Evolutionary conservation across 2,888 invertebrate species (phyloP), one percentile per base, ranked within the genome.

Genomic region (Epinotia brunnichana): DNA sequence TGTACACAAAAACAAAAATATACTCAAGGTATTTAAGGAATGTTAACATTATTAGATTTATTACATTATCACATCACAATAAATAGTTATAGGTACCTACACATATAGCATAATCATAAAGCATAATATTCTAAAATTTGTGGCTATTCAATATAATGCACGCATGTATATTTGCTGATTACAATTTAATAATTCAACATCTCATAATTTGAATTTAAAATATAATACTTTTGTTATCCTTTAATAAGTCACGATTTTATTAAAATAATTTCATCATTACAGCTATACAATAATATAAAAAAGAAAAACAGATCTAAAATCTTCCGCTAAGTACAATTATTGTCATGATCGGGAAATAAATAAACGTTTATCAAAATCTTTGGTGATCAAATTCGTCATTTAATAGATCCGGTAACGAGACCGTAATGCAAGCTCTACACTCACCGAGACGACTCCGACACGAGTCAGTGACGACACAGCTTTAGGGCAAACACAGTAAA

Each of bases 281-380:
- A 74, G 76, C 77, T 82, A 84, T 85, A 85, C 80, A 83, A 75
- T 76, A 78, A 81, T 80, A 75, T 54, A 71, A 76, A 79, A 84
- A 82, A 81, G 79, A 79, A 82, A 82, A 83, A 82, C 79, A 79
- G 79, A 79, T 80, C 80, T 70, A 79, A 78, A 77, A 77, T 74
- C 74, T 21, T 68, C n/a, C 44, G 76, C 85, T 88, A 88, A 83
- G 78, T 79, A 88, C 86, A 86, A 89, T 91, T 91, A 91, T 91
- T 91, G 91, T 91, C 91, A 88, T 86, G 85, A 78, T 83, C 82
- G 81, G 76, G 70, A 79, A 74, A 75, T 78, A 77, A 79, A 76
- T 79, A 78, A 78, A 79, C 78, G 77, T 77, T 76, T 82, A 74
- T 64, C 68, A 75, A 69, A 81, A 81, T 83, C 84, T 85, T 87